Evolutionary conservation across 2,797 vertebrate species (phyloP).

Genomic region (Muscicapa comitata): DNA sequence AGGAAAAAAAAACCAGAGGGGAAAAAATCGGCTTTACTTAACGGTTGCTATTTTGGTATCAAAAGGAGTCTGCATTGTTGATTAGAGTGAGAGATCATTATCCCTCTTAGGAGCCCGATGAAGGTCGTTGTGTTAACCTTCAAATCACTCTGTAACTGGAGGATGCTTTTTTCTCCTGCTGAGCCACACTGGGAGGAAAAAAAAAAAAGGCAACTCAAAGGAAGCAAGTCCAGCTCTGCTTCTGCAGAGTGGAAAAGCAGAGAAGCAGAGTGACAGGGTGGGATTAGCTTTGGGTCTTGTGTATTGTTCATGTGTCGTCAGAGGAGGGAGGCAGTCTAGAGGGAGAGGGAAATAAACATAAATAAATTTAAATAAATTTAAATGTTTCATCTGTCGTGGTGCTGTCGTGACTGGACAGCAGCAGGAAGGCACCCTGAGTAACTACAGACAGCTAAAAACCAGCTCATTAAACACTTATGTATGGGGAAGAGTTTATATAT

Average conservation of each 20-base stretch:
- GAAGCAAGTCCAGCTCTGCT: neutral
- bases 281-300: neutral
- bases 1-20: neutral
- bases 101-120: constrained; percentile 61
- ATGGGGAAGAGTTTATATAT: neutral
- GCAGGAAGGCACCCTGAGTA: neutral
- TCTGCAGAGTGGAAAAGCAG: neutral
- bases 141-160: constrained; percentile 58
- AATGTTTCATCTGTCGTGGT: neutral
- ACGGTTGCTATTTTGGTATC: constrained; percentile 71
- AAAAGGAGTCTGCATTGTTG: constrained; percentile 71
- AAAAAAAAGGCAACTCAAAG: neutral
- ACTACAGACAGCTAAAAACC: neutral
- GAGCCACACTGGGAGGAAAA: neutral
- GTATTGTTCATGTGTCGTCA: neutral
- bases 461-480: neutral
- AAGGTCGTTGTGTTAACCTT: constrained; percentile 73
- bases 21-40: constrained; percentile 38
- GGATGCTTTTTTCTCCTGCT: constrained; percentile 21
- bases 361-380: neutral
- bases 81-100: constrained; percentile 67
- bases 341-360: neutral
- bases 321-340: neutral
- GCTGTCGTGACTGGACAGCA: neutral
- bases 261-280: neutral